phyloP scores from a whole-genome alignment of 2,797 vertebrate species.

The Sardinella longiceps region DNA sequence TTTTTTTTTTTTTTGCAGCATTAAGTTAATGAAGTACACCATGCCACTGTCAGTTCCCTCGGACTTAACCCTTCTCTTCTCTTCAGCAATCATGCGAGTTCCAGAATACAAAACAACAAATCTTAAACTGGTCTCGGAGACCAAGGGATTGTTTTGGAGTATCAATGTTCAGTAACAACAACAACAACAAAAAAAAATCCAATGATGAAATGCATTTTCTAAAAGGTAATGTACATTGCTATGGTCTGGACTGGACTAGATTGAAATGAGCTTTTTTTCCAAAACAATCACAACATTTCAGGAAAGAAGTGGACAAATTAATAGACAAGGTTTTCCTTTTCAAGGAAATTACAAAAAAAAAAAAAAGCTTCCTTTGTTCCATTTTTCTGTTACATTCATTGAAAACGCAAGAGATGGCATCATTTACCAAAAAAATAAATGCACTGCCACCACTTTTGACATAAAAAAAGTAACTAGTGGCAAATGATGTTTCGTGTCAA shows the following conservation, averaged over 20 bases:
- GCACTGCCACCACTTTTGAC: constrained; percentile 35
- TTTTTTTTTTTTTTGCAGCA: constrained; percentile 76
- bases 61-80: constrained; percentile 16
- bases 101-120: constrained; percentile 19
- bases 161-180: neutral
- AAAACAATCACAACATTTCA: constrained; percentile 54
- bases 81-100: neutral
- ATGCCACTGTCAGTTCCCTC: constrained; percentile 32
- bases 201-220: constrained; percentile 36
- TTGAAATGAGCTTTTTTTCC: constrained; percentile 54
- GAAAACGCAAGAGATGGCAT: constrained; percentile 57
- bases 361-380: constrained; percentile 62
- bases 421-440: constrained; percentile 47
- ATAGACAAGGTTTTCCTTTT: constrained; percentile 35
- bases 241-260: constrained; percentile 54
- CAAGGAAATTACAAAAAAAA: constrained; percentile 74
- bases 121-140: neutral
- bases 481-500: neutral
- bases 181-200: neutral
- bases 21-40: constrained; percentile 57
- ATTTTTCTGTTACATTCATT: constrained; percentile 68
- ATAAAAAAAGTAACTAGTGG: constrained; percentile 29
- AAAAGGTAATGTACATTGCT: constrained; percentile 48
- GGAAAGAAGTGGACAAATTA: constrained; percentile 16
- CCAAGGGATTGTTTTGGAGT: constrained; percentile 1